A percentile compares a stretch with the other conserved stretches of the same genome.
Conservation (phyloP, 2,113 vertebrate genomes). For the Nerophis ophidion region DNA sequence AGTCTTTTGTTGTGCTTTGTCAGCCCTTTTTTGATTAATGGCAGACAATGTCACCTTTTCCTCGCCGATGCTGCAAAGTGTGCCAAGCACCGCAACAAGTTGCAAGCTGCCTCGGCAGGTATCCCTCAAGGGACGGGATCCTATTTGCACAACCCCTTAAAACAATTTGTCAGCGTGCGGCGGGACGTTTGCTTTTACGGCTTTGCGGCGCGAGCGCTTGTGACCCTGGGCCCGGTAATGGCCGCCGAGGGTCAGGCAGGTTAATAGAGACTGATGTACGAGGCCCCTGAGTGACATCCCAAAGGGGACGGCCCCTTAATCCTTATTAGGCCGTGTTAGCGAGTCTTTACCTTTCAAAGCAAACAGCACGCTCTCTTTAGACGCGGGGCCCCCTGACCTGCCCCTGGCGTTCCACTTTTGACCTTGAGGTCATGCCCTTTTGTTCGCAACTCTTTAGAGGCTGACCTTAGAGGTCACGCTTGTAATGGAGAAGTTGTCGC, state of each 20-base stretch:
- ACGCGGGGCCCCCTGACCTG: conserved; percentile 68
- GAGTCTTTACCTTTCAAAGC: conserved; percentile 79
- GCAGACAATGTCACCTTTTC: conserved; percentile 1
- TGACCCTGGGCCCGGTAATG: conserved; percentile 56
- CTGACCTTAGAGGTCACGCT: conserved; percentile 79
- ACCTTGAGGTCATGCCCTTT: conserved; percentile 83
- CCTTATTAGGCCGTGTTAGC: conserved; percentile 77
- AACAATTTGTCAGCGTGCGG: conserved; percentile 27
- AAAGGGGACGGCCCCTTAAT: conserved; percentile 76
- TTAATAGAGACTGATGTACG: conserved; percentile 73
- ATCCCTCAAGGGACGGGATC: conserved; percentile 7
- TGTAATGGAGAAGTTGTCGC: conserved; percentile 86
- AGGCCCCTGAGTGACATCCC: conserved; percentile 69
- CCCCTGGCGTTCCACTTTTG: conserved; percentile 83
- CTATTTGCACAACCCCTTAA: conserved; percentile 27
- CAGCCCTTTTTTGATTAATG: not conserved
- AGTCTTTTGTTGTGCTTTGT: not conserved
- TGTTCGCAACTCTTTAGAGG: conserved; percentile 83
- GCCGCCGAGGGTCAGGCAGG: conserved; percentile 60
- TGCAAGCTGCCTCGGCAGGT: conserved; percentile 11
- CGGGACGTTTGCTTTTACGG: conserved; percentile 29
- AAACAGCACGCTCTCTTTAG: conserved; percentile 80
- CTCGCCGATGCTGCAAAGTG: not conserved
- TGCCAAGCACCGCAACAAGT: not conserved
- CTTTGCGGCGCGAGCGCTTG: conserved; percentile 33